Base-by-base conservation (phyloP, 2,888 invertebrate species). In the Drosophila pullipes region DNA sequence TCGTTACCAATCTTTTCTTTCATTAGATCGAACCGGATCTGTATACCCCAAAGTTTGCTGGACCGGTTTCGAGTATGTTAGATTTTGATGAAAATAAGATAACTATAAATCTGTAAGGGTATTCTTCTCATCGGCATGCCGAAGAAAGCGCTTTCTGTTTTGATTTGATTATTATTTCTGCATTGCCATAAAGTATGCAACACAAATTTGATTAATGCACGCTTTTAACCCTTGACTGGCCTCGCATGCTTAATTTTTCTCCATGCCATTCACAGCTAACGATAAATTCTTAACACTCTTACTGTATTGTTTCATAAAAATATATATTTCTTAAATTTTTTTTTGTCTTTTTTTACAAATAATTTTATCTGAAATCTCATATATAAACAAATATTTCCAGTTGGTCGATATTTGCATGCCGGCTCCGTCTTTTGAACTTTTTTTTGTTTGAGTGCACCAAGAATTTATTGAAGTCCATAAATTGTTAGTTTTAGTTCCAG, bases 321-420 rank as follows among this genome's bases (percentile, higher is more conserved):
- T 22, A 39, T 67, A 59, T 35, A 61, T 28, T 30, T 37, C 35
- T 65, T 71, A 9, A 61, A 50, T 70, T 73, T 68, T 61, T 61
- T 13, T 62, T 53, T 13, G 4, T 28, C 28, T 50, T 28, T 39
- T 63, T 68, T 70, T 44, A 71, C 33, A 63, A 69, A 60, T 63
- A 37, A 63, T 69, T 69, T 75, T 69, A 70, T 73, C 64, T 76
- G 64, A 77, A 76, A 70, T 77, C 69, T 83, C 83, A 84, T 85
- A 90, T 87, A 90, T 77, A 85, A 85, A 90, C 75, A 90, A 84
- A 92, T 92, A 92, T 93, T 93, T 93, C 78, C 94, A 94, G 94
- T 94, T 94, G 93, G 93, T 93, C 93, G 94, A 93, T 94, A 92
- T 93, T 93, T 94, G 94, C 93, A 94, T 94, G 93, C 93, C 92